Evolutionary conservation across 2,888 invertebrate genomes (phyloP), one percentile per base, ranked within the genome.

Genomic region (Napeogenes inachia): DNA sequence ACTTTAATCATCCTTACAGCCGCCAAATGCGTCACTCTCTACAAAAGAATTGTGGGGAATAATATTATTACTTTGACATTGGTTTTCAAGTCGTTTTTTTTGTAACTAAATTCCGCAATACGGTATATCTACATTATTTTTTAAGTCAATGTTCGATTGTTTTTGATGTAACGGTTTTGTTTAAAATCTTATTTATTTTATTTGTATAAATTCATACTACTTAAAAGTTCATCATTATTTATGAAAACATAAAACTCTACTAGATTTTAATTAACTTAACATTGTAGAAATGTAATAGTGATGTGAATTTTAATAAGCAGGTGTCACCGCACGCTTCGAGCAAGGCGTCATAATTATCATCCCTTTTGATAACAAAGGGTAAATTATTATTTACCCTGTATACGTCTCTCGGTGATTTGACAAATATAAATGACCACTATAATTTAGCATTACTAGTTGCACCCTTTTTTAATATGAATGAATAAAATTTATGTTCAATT

Each of bases 321-420:
- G 88, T 89, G 89, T 81, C 84, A 75, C 73, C 66, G 70, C 70
- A 71, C 78, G 78, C 77, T 70, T 66, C 60, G 64, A 60, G 45
- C 54, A 61, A 54, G 75, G 78, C 77, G 76, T 81, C 74, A 81
- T 81, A 79, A 83, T 80, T 77, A 83, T 74, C 74, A 75, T 79
- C 81, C 77, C 81, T 71, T 59, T 58, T 71, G 21, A 70, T 68
- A 73, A 85, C 82, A 86, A 87, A 85, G 89, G 89, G 87, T 88
- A 88, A 89, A 89, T 87, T 85, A 81, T 87, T 89, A 86, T 89
- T 89, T 87, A 82, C 84, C 81, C 89, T 84, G 84, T 83, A 82
- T 80, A 85, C 62, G 68, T 86, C 85, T 86, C 80, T 75, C 82
- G 71, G 76, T 75, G 75, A 78, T 85, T 85, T 82, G 81, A 75